Percentiles rank a stretch among this genome's conserved stretches.
Evolutionary conservation across 2,113 vertebrate species (phyloP).

Genomic region (Garra rufa): DNA sequence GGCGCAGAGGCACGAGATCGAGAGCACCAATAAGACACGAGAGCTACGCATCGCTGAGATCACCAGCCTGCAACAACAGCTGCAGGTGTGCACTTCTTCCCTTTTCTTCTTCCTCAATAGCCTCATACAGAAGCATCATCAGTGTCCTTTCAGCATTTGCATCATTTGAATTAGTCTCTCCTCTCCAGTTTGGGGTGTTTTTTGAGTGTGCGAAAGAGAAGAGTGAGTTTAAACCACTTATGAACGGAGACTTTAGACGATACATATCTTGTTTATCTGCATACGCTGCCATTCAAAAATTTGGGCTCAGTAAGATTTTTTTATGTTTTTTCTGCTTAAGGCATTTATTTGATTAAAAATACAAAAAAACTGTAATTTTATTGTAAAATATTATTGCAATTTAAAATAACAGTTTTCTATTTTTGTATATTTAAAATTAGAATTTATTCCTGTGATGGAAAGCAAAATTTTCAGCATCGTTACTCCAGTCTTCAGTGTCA

Average conservation of each 20-base stretch:
- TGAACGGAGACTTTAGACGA: not conserved
- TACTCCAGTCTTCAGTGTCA: no score
- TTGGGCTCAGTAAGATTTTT: no score
- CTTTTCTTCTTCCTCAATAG: slow-evolving; percentile 7
- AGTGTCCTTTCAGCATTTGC: not conserved
- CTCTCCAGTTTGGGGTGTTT: not conserved
- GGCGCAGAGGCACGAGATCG: slow-evolving; percentile 91
- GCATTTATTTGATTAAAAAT: no score
- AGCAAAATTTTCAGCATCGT: no score
- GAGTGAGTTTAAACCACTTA: not conserved
- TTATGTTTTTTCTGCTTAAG: no score
- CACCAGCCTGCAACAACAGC: slow-evolving; percentile 92
- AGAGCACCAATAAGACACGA: slow-evolving; percentile 93
- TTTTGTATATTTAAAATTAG: no score
- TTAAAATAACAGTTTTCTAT: no score
- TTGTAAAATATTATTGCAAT: no score
- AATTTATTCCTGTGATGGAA: no score
- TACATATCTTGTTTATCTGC: not conserved
- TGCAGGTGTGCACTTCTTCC: slow-evolving; percentile 81
- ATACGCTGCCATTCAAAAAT: no score
- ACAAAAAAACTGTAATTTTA: no score
- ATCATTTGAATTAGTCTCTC: not conserved
- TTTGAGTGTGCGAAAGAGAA: not conserved
- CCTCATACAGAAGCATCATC: not conserved
- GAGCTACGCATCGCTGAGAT: slow-evolving; percentile 95